These are phyloP conservation scores for Drosophila putrida DNA, from an alignment of 2,888 invertebrate species.

Conservation along the genomic window DNA sequence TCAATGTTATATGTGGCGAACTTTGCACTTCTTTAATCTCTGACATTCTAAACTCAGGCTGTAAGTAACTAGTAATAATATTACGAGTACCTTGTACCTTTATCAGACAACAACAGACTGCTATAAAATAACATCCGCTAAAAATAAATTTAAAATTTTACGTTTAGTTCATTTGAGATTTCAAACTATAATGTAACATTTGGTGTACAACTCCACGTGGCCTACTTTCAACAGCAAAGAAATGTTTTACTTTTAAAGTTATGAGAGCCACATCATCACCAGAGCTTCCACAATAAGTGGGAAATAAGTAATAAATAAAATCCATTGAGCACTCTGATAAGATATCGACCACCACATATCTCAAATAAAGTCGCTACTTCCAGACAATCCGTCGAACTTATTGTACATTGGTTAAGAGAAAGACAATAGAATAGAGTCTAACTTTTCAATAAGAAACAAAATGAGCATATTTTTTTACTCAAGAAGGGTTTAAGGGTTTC, in stretches of 20 bases:
- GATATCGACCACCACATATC: constrained; percentile 40
- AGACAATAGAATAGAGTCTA: not conserved
- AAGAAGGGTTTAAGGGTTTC: too few species aligned
- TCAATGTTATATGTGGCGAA: constrained; percentile 22
- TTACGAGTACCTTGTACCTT: too few species aligned
- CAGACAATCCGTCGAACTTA: constrained; percentile 1
- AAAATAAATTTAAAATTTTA: not conserved
- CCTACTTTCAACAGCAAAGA: constrained; percentile 31
- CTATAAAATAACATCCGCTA: too few species aligned
- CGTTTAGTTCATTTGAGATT: not conserved
- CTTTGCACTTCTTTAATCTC: not conserved
- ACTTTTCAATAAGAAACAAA: too few species aligned
- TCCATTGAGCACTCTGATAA: constrained; percentile 38
- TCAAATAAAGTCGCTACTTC: constrained; percentile 2
- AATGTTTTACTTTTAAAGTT: constrained; percentile 2
- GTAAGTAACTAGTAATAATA: not conserved
- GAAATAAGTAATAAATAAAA: constrained; percentile 39
- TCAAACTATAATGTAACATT: not conserved
- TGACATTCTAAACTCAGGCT: constrained; percentile 13
- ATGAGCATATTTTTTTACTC: too few species aligned
- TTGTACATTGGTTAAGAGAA: constrained; percentile 30
- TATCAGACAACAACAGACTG: too few species aligned
- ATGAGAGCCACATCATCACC: constrained; percentile 30
- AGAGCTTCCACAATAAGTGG: not conserved
- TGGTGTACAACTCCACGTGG: constrained; percentile 28